Conservation (phyloP, 2,113 vertebrate species). For the Lichenostomus cassidix region DNA sequence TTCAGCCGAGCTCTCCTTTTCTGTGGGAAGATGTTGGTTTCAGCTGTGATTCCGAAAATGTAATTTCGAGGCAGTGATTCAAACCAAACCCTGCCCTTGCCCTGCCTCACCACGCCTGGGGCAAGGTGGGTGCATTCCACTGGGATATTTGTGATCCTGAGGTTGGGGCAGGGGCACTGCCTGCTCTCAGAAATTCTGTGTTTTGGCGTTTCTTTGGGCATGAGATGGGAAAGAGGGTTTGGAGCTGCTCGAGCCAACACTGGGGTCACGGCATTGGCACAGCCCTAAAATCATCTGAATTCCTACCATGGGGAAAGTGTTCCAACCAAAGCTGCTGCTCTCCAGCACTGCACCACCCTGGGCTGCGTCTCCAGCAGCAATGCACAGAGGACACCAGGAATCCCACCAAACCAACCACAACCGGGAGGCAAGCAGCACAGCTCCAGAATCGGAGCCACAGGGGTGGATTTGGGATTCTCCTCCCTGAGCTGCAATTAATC, state of each 20-base stretch:
- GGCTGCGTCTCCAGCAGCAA: not conserved
- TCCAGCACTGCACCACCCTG: not conserved
- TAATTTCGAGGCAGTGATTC: not conserved
- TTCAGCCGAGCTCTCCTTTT: constrained; percentile 9
- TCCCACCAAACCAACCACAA: not conserved
- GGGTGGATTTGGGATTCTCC: not conserved
- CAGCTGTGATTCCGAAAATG: not conserved
- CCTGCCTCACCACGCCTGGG: not conserved
- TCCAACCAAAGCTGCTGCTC: not conserved
- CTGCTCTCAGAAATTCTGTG: not conserved
- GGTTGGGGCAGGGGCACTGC: not conserved
- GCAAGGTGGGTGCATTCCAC: not conserved
- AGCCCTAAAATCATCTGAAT: not conserved
- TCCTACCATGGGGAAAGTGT: not conserved
- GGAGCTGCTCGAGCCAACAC: rapidly evolving
- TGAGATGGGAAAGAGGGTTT: not conserved
- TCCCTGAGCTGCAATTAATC: not conserved
- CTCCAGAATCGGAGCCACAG: rapidly evolving
- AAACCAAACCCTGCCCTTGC: not conserved
- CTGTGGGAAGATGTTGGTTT: constrained; percentile 28
- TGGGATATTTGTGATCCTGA: not conserved
- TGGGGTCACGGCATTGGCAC: not conserved
- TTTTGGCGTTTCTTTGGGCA: not conserved
- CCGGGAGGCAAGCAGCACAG: rapidly evolving
- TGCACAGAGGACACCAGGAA: not conserved